These are phyloP conservation scores for Gopherus flavomarginatus DNA, from an alignment of 2,113 vertebrate species.

Conservation along the genomic window DNA sequence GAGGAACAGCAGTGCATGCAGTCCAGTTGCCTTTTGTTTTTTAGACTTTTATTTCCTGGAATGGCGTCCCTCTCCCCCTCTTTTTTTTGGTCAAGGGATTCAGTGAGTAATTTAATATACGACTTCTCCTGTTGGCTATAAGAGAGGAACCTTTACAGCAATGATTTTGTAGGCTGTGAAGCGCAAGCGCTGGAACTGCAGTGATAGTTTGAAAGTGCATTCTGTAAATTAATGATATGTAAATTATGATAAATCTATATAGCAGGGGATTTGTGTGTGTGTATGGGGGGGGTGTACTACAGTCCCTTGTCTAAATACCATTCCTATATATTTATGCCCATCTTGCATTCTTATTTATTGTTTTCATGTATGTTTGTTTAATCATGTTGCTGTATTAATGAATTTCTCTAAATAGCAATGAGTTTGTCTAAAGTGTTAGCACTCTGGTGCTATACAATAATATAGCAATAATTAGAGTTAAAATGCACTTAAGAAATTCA, in stretches of 20 bases:
- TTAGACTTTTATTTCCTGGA: slow-evolving; percentile 45
- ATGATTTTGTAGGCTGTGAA: slow-evolving; percentile 13
- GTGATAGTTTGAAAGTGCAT: slow-evolving; percentile 4
- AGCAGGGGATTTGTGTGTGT: background rate
- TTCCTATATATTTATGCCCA: rapidly evolving
- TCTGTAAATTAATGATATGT: background rate
- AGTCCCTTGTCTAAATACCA: background rate
- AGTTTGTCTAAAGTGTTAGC: rapidly evolving
- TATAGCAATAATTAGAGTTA: background rate
- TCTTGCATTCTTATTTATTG: background rate
- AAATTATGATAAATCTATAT: background rate
- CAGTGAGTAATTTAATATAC: background rate
- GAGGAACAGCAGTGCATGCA: background rate
- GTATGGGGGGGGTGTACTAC: background rate
- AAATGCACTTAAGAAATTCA: background rate
- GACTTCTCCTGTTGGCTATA: background rate
- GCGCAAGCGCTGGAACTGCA: background rate
- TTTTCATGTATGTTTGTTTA: background rate
- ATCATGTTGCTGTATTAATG: background rate
- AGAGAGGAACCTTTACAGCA: slow-evolving; percentile 28
- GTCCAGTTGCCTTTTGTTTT: slow-evolving; percentile 23
- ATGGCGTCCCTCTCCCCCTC: background rate
- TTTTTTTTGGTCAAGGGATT: slow-evolving; percentile 26
- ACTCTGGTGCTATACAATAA: background rate
- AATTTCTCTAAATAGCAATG: background rate